Percentiles rank a stretch among this genome's conserved stretches.
These are phyloP conservation scores for Myotis davidii DNA, from an alignment of 2,113 vertebrate genomes.

Conservation along the genomic window DNA sequence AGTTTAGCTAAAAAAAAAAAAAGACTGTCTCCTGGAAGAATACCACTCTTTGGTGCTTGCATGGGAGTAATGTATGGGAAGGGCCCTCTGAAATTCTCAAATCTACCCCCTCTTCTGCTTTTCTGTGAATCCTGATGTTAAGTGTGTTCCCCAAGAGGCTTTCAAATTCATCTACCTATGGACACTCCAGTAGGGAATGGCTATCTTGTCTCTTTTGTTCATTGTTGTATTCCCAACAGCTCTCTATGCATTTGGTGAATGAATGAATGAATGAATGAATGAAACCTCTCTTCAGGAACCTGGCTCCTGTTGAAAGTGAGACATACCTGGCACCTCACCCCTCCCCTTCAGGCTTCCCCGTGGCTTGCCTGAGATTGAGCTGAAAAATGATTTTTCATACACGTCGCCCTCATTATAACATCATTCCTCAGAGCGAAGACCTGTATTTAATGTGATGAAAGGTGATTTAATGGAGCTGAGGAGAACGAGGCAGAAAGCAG, in stretches of 20 bases:
- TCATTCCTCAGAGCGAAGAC: conserved; percentile 74
- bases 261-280: not conserved
- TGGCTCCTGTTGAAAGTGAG: conserved; percentile 8
- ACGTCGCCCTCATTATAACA: conserved; percentile 72
- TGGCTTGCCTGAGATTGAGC: conserved; percentile 62
- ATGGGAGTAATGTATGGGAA: not conserved
- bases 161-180: not conserved
- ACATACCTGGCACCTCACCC: not conserved
- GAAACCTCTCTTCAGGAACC: not conserved
- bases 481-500: conserved; percentile 60
- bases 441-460: conserved; percentile 79
- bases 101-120: not conserved
- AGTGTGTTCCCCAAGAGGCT: not conserved
- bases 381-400: conserved; percentile 78
- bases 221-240: not conserved
- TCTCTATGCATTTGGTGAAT: not conserved
- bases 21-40: conserved; percentile 48
- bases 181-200: conserved; percentile 56
- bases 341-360: conserved; percentile 2
- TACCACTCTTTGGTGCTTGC: not conserved
- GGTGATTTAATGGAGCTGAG: conserved; percentile 78
- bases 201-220: not conserved
- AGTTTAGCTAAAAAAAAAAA: conserved; percentile 59
- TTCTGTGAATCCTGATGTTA: not conserved
- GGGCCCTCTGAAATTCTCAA: not conserved